Evolutionary conservation across 2,113 vertebrate genomes (phyloP).

Genomic region (Rattus rattus): DNA sequence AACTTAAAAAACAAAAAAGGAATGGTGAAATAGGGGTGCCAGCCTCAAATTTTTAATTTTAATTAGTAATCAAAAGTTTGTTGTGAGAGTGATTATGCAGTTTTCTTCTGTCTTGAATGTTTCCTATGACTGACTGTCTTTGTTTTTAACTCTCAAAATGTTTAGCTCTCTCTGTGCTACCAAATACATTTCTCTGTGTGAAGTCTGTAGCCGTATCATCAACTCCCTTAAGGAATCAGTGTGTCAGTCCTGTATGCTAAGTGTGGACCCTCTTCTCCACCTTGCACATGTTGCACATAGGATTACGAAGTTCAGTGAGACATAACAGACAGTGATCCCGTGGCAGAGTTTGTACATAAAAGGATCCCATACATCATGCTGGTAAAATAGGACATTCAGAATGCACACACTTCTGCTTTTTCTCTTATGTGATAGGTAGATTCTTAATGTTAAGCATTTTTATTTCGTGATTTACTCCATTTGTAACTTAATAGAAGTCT

Average conservation of each 20-base stretch:
- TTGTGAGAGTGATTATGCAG: neutral
- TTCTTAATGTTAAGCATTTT: neutral
- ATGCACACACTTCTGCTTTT: neutral
- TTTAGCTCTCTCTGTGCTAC: neutral
- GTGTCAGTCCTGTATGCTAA: neutral
- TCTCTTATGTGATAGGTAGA: neutral
- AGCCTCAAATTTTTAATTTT: neutral
- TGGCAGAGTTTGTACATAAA: neutral
- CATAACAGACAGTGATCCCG: neutral
- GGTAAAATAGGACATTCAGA: conserved; percentile 26
- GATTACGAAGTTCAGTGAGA: neutral
- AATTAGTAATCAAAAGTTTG: conserved; percentile 6
- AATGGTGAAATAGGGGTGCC: neutral
- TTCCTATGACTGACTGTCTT: neutral
- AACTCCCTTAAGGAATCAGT: neutral
- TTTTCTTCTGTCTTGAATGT: neutral
- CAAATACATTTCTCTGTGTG: neutral
- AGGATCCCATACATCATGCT: neutral
- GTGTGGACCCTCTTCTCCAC: neutral
- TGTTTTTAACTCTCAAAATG: neutral
- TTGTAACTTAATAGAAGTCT: conserved; percentile 57
- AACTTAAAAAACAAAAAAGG: neutral
- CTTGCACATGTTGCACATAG: neutral
- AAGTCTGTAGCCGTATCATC: neutral
- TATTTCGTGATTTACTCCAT: conserved; percentile 42